Evolutionary conservation across 1,140 invertebrate genomes (phyloP), one percentile per base, ranked within the genome.

Genomic region (Lordiphosa clarofinis): DNA sequence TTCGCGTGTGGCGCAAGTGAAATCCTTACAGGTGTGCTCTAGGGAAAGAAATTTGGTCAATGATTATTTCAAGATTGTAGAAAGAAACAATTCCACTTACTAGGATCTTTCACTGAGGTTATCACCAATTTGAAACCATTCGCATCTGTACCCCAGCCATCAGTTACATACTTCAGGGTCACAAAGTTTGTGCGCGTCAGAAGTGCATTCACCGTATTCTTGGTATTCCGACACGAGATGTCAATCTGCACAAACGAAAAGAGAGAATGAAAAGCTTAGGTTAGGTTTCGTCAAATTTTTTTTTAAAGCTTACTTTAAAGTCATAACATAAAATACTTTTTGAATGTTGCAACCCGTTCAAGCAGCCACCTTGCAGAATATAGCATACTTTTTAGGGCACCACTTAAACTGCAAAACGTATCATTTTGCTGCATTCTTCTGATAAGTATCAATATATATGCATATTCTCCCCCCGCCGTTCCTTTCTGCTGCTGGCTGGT

Each of bases 41-140:
- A 92, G 40, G 92, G 92, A 15, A 28, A 4, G 5, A 63, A 28
- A 7, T 28, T 28, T 21, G 3, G 3, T 21, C 4, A 21, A 4
- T 0, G 21, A 4, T 3, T 21, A 21, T 21, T 21, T 62, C 38
- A 55, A 36, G 24, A 9, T 39, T 38, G 19, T 19, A 56, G 56
- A 39, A 21, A 24, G 21, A 28, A 53, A 15, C 33, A 28, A 3
- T 47, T 9, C 4, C 89, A 94, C 95, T 95, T 90, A 96, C 95
- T 95, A 70, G 94, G 93, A 92, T 97, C 96, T 90, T 97, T 97
- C 84, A 97, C 95, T 64, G 96, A 95, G 40, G 96, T 98, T 90
- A 98, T 97, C 89, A 98, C 94, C 62, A 98, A 93, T 73, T 94
- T 95, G 91, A 98, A 98, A 58, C 96, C 96, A 90, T 97, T 97